Evolutionary conservation across 1,140 invertebrate genomes (phyloP).

Genomic region (Drosophila navojoa): DNA sequence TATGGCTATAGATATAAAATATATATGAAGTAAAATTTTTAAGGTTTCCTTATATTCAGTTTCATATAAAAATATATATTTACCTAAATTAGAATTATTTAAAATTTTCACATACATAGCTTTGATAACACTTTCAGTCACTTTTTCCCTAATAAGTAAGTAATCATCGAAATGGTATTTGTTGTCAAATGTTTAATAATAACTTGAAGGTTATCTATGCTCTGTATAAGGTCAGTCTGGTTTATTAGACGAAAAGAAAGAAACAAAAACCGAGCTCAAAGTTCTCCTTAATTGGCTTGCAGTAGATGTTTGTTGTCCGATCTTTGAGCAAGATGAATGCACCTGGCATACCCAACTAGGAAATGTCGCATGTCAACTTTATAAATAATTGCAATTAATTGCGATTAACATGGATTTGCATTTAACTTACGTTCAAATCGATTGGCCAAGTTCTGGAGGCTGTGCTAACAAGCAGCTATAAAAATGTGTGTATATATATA

Average conservation of each 20-base stretch:
- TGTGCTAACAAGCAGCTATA: not conserved
- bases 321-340: slow-evolving; percentile 70
- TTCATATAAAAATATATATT: too few species aligned
- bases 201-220: not conserved
- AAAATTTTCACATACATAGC: too few species aligned
- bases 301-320: slow-evolving; percentile 1
- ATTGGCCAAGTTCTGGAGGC: slow-evolving; percentile 27
- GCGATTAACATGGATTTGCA: slow-evolving; percentile 56
- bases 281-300: not conserved
- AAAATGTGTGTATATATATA: not conserved
- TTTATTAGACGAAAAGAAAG: not conserved
- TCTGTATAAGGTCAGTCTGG: not conserved
- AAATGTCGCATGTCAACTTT: slow-evolving; percentile 61
- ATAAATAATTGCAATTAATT: slow-evolving; percentile 76
- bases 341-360: slow-evolving; percentile 44
- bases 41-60: too few species aligned
- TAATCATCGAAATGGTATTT: too few species aligned
- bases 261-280: not conserved
- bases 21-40: too few species aligned
- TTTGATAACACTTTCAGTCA: too few species aligned
- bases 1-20: too few species aligned
- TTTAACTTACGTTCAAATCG: slow-evolving; percentile 49
- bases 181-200: too few species aligned
- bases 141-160: too few species aligned
- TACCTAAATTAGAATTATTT: too few species aligned